phyloP scores from a whole-genome alignment of 2,888 invertebrate genomes.

The Uropetala carovei region DNA sequence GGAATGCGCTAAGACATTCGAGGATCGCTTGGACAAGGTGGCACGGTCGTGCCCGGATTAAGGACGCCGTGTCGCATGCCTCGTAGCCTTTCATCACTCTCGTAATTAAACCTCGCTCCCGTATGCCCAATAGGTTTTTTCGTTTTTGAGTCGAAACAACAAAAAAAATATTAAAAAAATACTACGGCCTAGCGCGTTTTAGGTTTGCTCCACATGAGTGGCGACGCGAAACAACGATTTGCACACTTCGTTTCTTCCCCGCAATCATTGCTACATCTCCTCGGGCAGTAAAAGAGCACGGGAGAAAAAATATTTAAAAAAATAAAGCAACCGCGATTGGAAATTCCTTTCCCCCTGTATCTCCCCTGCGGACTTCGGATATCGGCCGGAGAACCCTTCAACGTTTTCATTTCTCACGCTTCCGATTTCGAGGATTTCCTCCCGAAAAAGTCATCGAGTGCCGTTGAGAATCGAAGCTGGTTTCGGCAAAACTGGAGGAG shows the following conservation, averaged over 20 bases:
- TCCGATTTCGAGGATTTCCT: background rate
- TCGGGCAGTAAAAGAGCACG: background rate
- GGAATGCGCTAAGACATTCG: background rate
- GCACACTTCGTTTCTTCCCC: background rate
- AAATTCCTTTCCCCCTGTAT: background rate
- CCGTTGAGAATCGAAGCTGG: background rate
- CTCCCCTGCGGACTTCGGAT: background rate
- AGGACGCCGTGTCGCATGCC: background rate
- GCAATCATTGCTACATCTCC: background rate
- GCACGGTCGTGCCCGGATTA: background rate
- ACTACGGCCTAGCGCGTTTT: background rate
- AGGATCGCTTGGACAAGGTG: background rate
- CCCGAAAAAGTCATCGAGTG: background rate
- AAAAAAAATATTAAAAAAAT: background rate
- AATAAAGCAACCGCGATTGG: background rate
- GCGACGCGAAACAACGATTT: background rate
- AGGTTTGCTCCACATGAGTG: background rate
- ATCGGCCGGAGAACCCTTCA: background rate
- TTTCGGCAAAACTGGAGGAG: background rate
- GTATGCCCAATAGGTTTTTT: background rate
- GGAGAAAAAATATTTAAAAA: too few species aligned
- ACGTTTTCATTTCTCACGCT: background rate
- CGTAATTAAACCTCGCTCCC: background rate
- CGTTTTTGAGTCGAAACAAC: background rate
- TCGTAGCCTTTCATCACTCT: background rate